These are phyloP conservation scores for Vanessa tameamea DNA, from an alignment of 1,140 invertebrate species.

Conservation along the genomic window DNA sequence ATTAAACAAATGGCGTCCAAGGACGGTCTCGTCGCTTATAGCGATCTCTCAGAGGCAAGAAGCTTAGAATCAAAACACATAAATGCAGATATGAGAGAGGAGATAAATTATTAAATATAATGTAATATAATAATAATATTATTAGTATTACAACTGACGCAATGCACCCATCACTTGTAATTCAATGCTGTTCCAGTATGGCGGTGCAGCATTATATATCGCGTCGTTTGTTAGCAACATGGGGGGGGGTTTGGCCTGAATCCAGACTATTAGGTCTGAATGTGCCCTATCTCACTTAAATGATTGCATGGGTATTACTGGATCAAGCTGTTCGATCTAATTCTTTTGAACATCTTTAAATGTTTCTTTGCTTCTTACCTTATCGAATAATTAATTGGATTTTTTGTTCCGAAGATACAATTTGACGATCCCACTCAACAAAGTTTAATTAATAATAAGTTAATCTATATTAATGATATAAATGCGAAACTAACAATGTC, in stretches of 20 bases:
- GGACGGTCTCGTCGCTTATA: too few relatives aligned
- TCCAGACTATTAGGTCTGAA: constrained; percentile 21
- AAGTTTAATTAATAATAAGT: too few relatives aligned
- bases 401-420: too few relatives aligned
- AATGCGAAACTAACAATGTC: too few relatives aligned
- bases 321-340: neutral
- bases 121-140: neutral
- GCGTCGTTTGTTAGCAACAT: constrained; percentile 15
- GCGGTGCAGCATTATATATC: constrained; percentile 10
- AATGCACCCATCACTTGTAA: constrained; percentile 3
- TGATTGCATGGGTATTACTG: constrained; percentile 11
- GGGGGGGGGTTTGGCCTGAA: constrained; percentile 5
- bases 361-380: neutral
- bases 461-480: too few relatives aligned
- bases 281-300: constrained; percentile 12
- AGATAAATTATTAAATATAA: too few relatives aligned
- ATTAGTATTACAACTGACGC: neutral
- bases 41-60: neutral
- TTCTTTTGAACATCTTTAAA: neutral
- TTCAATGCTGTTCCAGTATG: neutral
- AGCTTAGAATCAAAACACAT: neutral
- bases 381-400: too few relatives aligned
- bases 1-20: too few relatives aligned
- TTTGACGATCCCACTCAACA: too few relatives aligned
- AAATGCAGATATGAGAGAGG: too few relatives aligned